Conservation (phyloP, 2,888 invertebrate species). For the Odontomyia ornata region DNA sequence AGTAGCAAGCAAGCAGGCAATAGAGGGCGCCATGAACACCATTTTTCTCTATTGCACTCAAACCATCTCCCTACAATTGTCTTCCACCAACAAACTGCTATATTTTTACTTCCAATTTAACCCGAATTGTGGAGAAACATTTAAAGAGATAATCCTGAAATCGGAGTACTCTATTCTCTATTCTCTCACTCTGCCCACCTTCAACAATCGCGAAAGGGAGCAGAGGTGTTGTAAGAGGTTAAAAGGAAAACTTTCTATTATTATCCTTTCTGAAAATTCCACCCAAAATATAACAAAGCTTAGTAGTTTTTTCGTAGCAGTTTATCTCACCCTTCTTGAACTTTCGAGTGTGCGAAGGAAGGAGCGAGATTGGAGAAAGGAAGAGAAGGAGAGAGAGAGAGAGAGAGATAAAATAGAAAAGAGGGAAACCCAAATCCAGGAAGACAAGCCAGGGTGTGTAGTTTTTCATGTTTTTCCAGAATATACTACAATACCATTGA, state of each 20-base stretch:
- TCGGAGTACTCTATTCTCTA: not conserved
- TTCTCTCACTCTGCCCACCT: not conserved
- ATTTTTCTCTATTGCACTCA: not conserved
- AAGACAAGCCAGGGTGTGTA: not conserved
- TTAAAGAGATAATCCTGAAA: not conserved
- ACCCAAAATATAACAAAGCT: not conserved
- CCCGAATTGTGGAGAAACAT: not conserved
- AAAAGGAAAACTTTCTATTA: not conserved
- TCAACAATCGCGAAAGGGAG: not conserved
- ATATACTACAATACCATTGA: too few relatives aligned
- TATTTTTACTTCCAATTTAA: conserved; percentile 1
- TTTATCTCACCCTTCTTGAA: too few relatives aligned
- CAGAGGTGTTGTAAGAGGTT: not conserved
- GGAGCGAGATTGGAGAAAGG: too few relatives aligned
- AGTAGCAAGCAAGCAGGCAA: not conserved
- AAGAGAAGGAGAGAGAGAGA: too few relatives aligned
- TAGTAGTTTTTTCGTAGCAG: not conserved
- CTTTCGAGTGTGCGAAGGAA: too few relatives aligned
- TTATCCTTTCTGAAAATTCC: not conserved
- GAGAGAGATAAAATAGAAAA: too few relatives aligned
- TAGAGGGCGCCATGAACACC: not conserved
- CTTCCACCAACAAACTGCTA: not conserved
- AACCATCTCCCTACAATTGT: too few relatives aligned
- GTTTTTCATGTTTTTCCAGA: too few relatives aligned
- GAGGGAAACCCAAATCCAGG: too few relatives aligned